These are phyloP conservation scores for Leptothorax acervorum DNA, from an alignment of 2,888 invertebrate species.

Conservation along the genomic window DNA sequence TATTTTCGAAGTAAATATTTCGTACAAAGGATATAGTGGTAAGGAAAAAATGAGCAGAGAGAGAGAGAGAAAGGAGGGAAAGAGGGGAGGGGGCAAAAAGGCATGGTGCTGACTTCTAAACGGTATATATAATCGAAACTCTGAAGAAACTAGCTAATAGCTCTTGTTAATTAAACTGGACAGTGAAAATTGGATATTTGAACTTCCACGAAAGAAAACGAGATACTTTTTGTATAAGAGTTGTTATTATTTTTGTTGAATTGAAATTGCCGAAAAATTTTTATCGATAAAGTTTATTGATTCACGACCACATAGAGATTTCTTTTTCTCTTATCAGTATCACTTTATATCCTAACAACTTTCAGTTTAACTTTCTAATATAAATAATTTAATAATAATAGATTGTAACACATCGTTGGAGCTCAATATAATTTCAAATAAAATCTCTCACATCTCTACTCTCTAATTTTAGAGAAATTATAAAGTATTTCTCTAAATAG, in stretches of 20 bases:
- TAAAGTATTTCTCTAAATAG: background rate
- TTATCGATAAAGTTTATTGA: background rate
- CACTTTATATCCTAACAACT: background rate
- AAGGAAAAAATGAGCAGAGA: conserved; percentile 56
- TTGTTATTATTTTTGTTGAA: background rate
- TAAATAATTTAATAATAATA: conserved; percentile 17
- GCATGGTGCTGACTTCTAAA: conserved; percentile 35
- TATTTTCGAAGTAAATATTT: conserved; percentile 70
- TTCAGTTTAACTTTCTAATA: conserved; percentile 17
- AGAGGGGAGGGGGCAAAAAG: background rate
- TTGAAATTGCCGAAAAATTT: background rate
- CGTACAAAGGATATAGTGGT: conserved; percentile 42
- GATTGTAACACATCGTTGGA: background rate
- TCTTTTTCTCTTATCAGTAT: background rate
- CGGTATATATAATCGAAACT: conserved; percentile 53
- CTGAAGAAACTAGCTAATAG: conserved; percentile 55
- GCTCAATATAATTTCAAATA: background rate
- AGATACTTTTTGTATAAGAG: background rate
- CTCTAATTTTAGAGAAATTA: conserved; percentile 6
- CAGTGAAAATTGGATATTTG: background rate
- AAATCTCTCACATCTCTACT: conserved; percentile 10
- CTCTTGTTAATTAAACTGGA: conserved; percentile 61
- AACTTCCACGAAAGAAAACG: conserved; percentile 25
- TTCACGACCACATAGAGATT: background rate
- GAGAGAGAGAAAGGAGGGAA: background rate